Conservation (phyloP, 2,888 invertebrate species). For the Trichopoda pennipes region DNA sequence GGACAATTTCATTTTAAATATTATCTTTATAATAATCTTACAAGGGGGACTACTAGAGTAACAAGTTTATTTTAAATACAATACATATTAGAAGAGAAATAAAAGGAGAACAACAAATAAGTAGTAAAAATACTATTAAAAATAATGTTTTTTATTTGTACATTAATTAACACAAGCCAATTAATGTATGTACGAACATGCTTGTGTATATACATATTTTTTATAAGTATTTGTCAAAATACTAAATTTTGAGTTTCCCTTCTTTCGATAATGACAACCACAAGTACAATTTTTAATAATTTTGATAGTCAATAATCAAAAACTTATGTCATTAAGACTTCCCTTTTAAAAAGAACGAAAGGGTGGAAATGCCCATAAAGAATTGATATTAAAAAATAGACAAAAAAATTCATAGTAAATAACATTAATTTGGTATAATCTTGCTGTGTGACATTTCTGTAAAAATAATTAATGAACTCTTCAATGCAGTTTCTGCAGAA, state of each 20-base stretch:
- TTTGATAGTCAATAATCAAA: slow-evolving; percentile 33
- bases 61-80: neutral
- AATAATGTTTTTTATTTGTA: neutral
- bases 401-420: neutral
- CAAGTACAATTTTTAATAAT: slow-evolving; percentile 45
- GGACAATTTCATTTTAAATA: neutral
- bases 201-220: neutral
- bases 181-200: neutral
- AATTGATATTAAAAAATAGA: too few species aligned
- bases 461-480: too few species aligned
- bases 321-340: slow-evolving; percentile 33
- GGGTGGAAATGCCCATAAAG: slow-evolving; percentile 28
- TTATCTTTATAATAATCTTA: neutral
- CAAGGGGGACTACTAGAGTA: neutral
- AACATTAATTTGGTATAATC: too few species aligned
- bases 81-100: too few species aligned
- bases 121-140: neutral
- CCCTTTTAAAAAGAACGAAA: slow-evolving; percentile 16
- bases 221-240: neutral
- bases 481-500: too few species aligned
- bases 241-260: neutral
- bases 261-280: neutral
- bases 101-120: neutral
- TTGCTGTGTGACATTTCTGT: too few species aligned
- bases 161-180: neutral